These are phyloP conservation scores for Fregetta grallaria DNA, from an alignment of 2,113 vertebrate genomes.

Conservation along the genomic window DNA sequence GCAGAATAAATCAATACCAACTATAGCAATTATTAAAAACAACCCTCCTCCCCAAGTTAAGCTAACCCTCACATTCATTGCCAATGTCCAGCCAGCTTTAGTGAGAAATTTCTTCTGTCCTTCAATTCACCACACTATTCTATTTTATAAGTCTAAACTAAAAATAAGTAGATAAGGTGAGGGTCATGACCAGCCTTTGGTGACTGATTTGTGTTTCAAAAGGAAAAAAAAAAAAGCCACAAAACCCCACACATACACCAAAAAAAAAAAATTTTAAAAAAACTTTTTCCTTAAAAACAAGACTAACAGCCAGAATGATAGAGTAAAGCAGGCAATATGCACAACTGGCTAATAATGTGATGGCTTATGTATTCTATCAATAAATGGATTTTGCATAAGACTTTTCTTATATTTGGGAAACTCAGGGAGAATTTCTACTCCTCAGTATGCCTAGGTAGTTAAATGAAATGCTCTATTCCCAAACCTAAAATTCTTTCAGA, in stretches of 20 bases:
- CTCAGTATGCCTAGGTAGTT: not conserved
- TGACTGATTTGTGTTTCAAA: not conserved
- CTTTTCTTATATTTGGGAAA: not conserved
- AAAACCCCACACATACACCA: too few relatives aligned
- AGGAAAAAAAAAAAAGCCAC: not conserved
- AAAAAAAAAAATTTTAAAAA: not conserved
- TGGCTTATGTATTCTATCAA: not conserved
- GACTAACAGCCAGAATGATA: not conserved
- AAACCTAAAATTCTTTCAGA: not conserved
- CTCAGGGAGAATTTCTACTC: not conserved
- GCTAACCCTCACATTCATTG: not conserved
- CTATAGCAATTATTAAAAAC: not conserved
- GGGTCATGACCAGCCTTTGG: not conserved
- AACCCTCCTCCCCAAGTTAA: not conserved
- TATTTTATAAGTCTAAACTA: not conserved
- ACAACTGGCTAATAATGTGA: not conserved
- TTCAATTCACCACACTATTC: not conserved
- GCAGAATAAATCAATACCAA: not conserved
- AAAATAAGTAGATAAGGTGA: not conserved
- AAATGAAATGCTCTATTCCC: not conserved
- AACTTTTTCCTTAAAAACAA: not conserved
- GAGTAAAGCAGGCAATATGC: not conserved
- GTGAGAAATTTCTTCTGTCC: not conserved
- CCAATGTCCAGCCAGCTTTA: not conserved
- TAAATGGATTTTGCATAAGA: not conserved